Conservation (phyloP, 1,140 invertebrate species). For the Stegodyphus mimosarum region DNA sequence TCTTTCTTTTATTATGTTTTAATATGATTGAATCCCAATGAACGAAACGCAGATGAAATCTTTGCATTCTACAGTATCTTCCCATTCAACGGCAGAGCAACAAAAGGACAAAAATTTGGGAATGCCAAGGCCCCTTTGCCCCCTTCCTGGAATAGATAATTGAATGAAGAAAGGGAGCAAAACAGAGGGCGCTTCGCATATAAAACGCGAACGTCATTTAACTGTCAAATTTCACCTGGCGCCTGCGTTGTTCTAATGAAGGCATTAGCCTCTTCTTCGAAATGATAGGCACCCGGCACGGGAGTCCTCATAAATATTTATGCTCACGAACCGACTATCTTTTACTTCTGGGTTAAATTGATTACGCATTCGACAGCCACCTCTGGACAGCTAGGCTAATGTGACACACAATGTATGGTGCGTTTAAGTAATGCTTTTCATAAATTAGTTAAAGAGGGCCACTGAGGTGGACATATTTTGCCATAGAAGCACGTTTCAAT, state of each 20-base stretch:
- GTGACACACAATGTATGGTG: slow-evolving; percentile 55
- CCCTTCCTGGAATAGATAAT: slow-evolving; percentile 25
- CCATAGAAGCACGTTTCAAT: background rate
- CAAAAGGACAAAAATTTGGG: slow-evolving; percentile 43
- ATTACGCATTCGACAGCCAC: slow-evolving; percentile 50
- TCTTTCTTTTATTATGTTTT: too few relatives aligned
- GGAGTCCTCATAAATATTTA: slow-evolving; percentile 51
- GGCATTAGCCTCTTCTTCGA: slow-evolving; percentile 41
- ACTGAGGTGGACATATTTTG: background rate
- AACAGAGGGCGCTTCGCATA: slow-evolving; percentile 24
- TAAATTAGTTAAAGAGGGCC: slow-evolving; percentile 27
- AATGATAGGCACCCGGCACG: slow-evolving; percentile 22
- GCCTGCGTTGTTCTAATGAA: slow-evolving; percentile 54
- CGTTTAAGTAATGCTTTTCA: slow-evolving; percentile 50
- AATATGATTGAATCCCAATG: slow-evolving; percentile 40
- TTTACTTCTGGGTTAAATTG: slow-evolving; percentile 57
- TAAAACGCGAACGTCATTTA: slow-evolving; percentile 50
- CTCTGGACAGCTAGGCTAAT: slow-evolving; percentile 20
- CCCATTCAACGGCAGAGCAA: slow-evolving; percentile 5
- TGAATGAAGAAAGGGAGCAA: slow-evolving; percentile 33
- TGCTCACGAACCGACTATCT: slow-evolving; percentile 41
- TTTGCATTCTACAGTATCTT: slow-evolving; percentile 33
- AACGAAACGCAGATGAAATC: background rate
- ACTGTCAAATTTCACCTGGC: slow-evolving; percentile 57
- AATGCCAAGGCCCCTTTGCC: background rate